Evolutionary conservation across 2,797 vertebrate genomes (phyloP).

Genomic region (Anguilla marmorata): DNA sequence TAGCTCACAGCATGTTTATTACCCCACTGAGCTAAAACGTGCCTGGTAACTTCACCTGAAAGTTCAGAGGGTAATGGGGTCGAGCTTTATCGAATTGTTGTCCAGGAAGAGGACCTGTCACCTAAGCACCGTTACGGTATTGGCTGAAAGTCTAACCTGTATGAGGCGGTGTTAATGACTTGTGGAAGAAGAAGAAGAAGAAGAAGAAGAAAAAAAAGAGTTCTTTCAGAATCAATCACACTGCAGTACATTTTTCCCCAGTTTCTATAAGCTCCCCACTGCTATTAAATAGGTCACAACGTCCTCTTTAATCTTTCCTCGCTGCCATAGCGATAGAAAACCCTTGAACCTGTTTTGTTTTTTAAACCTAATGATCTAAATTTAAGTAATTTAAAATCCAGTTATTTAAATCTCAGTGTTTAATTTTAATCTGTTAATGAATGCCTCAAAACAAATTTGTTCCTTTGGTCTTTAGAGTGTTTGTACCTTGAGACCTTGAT

Average conservation of each 20-base stretch:
- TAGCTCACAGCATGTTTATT: not conserved
- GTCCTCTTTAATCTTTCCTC: conserved; percentile 38
- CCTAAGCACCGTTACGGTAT: not conserved
- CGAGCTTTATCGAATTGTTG: not conserved
- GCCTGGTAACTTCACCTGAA: not conserved
- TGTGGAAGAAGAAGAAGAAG: not conserved
- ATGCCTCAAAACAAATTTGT: conserved; percentile 34
- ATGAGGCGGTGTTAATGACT: conserved; percentile 26
- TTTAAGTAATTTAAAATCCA: conserved; percentile 30
- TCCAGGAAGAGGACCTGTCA: not conserved
- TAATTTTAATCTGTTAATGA: conserved; percentile 10
- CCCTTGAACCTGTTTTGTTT: conserved; percentile 27
- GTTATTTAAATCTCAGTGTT: conserved; percentile 30
- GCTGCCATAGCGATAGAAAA: conserved; percentile 28
- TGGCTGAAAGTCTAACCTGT: not conserved
- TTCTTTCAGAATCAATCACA: conserved; percentile 38
- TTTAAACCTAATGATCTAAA: not conserved
- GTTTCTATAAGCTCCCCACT: conserved; percentile 31
- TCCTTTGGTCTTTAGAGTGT: conserved; percentile 32
- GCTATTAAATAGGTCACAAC: conserved; percentile 41
- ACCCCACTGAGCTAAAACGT: not conserved
- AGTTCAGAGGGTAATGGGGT: not conserved
- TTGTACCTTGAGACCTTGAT: not conserved
- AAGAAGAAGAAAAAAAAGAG: not conserved
- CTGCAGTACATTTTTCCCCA: not conserved